These are phyloP conservation scores for Holcopasites calliopsidis DNA, from an alignment of 1,140 invertebrate species.

Conservation along the genomic window DNA sequence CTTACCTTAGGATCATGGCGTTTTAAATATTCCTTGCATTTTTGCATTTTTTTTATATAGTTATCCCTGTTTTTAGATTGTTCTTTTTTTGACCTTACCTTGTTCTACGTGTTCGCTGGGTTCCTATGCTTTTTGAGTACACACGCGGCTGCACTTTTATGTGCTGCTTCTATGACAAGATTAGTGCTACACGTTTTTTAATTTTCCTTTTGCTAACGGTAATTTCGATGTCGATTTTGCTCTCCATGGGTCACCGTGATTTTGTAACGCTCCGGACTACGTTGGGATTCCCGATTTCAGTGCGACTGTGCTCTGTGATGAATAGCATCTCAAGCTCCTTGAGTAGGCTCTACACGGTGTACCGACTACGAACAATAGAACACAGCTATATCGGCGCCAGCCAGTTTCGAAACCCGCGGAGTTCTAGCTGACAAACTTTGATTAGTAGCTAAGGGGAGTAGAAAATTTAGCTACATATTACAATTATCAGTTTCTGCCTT, in stretches of 20 bases:
- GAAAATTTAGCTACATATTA: neutral
- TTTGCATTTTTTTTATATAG: no score
- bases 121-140: no score
- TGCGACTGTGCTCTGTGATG: neutral
- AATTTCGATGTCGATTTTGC: neutral
- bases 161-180: no score
- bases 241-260: neutral
- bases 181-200: neutral
- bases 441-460: neutral
- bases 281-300: neutral
- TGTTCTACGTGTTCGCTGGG: no score
- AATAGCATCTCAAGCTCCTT: neutral
- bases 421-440: neutral
- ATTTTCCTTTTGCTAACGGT: no score
- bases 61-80: no score
- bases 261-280: neutral
- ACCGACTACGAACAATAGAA: neutral
- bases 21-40: no score
- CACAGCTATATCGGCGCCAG: neutral
- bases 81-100: no score
- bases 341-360: neutral
- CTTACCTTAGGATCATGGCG: no score
- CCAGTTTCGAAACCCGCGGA: neutral
- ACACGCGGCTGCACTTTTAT: no score
- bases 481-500: no score